phyloP scores from a whole-genome alignment of 2,797 vertebrate species.

The Acanthornis magna region DNA sequence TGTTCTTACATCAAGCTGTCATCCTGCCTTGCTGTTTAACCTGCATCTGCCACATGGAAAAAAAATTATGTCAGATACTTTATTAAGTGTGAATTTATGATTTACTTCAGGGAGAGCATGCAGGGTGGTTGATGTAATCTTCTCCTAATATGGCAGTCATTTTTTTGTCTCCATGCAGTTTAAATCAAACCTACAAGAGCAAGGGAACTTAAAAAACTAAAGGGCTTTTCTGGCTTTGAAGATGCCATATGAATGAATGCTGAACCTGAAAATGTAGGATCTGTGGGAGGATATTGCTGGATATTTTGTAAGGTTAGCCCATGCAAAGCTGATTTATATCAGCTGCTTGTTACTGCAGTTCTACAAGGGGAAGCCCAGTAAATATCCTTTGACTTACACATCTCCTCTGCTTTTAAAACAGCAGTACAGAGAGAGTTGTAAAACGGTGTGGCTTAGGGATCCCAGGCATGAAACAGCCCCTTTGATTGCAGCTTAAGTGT shows the following conservation, averaged over 20 bases:
- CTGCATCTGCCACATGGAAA: background rate
- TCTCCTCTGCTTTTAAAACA: background rate
- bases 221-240: background rate
- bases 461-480: background rate
- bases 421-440: background rate
- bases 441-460: background rate
- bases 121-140: background rate
- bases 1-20: background rate
- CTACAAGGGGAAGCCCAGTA: background rate
- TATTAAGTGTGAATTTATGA: background rate
- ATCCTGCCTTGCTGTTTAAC: background rate
- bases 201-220: background rate
- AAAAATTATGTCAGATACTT: background rate
- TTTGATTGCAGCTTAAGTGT: background rate
- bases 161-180: background rate
- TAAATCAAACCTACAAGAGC: background rate
- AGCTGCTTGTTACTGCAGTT: background rate
- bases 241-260: background rate
- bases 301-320: background rate
- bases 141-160: background rate
- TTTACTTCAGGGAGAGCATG: background rate
- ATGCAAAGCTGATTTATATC: background rate
- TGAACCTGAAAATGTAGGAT: background rate
- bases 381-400: background rate
- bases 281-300: background rate